Evolutionary conservation across 1,140 invertebrate species (phyloP).

Genomic region (Eueides isabella): DNA sequence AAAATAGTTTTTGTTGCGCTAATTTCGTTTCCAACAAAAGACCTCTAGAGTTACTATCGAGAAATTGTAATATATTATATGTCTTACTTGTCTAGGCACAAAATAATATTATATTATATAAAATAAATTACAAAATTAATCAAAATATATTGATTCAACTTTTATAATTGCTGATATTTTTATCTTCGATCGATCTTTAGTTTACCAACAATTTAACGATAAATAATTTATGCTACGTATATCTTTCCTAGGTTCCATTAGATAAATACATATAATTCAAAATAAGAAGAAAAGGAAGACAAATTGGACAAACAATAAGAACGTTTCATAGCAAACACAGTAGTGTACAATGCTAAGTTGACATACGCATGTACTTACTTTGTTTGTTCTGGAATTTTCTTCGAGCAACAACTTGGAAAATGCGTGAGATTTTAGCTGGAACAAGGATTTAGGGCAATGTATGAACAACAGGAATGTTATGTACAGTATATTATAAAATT

Average conservation of each 20-base stretch:
- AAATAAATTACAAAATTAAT: too few species aligned
- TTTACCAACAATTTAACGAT: too few species aligned
- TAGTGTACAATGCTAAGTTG: slow-evolving; percentile 78
- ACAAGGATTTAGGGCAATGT: slow-evolving; percentile 69
- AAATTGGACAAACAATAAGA: slow-evolving; percentile 33
- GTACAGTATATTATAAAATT: slow-evolving; percentile 77
- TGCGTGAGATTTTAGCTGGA: neutral
- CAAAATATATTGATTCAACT: too few species aligned
- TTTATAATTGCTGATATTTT: too few species aligned
- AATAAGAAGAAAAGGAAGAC: neutral
- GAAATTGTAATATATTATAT: too few species aligned
- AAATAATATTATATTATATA: too few species aligned
- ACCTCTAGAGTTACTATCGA: too few species aligned
- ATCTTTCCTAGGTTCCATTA: too few species aligned
- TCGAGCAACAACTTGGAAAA: slow-evolving; percentile 40
- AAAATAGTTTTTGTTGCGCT: neutral
- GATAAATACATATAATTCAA: neutral
- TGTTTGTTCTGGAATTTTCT: slow-evolving; percentile 78
- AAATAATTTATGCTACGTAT: too few species aligned
- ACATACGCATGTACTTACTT: slow-evolving; percentile 80
- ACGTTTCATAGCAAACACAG: slow-evolving; percentile 78
- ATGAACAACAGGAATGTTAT: slow-evolving; percentile 82
- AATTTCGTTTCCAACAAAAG: too few species aligned
- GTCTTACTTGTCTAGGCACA: too few species aligned
- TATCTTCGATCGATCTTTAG: too few species aligned